Evolutionary conservation across 2,113 vertebrate genomes (phyloP).

Genomic region (Corythornis vintsioides): DNA sequence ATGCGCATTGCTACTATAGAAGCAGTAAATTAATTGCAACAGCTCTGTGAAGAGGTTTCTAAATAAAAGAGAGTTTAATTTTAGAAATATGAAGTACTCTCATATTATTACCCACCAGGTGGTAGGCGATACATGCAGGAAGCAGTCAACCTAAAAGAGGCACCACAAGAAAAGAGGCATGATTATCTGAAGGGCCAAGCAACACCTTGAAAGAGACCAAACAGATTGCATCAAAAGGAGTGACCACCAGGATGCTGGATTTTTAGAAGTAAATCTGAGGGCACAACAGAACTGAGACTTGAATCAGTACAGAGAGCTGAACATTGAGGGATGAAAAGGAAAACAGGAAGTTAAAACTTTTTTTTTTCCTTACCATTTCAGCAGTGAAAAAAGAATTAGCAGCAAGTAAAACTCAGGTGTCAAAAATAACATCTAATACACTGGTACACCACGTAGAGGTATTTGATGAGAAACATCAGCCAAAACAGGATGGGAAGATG

Average conservation of each 20-base stretch:
- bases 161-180: neutral
- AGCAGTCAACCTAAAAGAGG: constrained; percentile 1
- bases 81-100: constrained; percentile 48
- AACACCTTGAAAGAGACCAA: constrained; percentile 50
- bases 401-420: constrained; percentile 14
- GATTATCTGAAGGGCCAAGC: constrained; percentile 27
- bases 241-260: constrained; percentile 37
- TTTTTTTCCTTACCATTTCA: constrained; percentile 24
- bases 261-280: constrained; percentile 49
- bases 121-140: constrained; percentile 7
- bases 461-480: constrained; percentile 4
- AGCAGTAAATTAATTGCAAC: constrained; percentile 14
- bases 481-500: neutral
- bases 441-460: neutral
- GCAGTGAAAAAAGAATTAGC: constrained; percentile 47
- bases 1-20: neutral
- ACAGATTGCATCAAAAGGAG: constrained; percentile 45
- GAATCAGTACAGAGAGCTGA: neutral
- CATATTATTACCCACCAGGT: constrained; percentile 37
- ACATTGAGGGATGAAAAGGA: constrained; percentile 32
- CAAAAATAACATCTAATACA: constrained; percentile 43
- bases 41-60: neutral
- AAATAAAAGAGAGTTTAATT: constrained; percentile 39
- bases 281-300: constrained; percentile 30
- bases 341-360: constrained; percentile 11